A percentile compares a stretch with the other conserved stretches of the same genome.
phyloP scores from a whole-genome alignment of 2,888 invertebrate species.

The Miltochrista miniata region DNA sequence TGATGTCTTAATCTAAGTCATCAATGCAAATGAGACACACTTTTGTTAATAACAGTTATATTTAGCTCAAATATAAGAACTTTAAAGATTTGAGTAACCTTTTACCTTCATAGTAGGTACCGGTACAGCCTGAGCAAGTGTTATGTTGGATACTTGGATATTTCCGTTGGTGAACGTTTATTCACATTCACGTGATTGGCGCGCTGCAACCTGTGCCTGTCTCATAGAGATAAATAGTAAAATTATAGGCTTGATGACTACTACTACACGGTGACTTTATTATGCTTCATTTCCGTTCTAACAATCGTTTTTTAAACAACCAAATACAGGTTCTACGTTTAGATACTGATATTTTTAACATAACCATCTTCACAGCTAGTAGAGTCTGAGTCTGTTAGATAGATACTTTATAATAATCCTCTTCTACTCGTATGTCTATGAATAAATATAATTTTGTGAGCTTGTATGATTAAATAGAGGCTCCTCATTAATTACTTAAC shows the following conservation, averaged over 20 bases:
- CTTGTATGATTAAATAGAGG: too few species aligned
- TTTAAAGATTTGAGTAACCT: conserved; percentile 51
- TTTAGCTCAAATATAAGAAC: too few species aligned
- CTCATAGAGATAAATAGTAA: conserved; percentile 50
- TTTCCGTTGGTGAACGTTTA: conserved; percentile 65
- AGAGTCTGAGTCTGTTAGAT: not conserved
- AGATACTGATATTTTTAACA: not conserved
- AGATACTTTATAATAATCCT: too few species aligned
- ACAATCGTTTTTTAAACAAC: not conserved
- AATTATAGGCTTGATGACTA: conserved; percentile 45
- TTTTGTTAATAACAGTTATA: too few species aligned
- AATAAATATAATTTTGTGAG: too few species aligned
- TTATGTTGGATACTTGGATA: conserved; percentile 60
- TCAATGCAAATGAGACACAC: too few species aligned
- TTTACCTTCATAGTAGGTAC: conserved; percentile 70
- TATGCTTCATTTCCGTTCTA: not conserved
- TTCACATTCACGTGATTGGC: conserved; percentile 46
- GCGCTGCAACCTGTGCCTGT: conserved; percentile 74
- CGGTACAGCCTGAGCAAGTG: conserved; percentile 64
- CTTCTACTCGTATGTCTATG: too few species aligned
- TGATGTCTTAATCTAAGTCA: too few species aligned
- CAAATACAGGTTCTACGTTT: not conserved
- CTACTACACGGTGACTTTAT: conserved; percentile 15
- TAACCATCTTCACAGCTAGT: not conserved
- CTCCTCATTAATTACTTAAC: too few species aligned